Evolutionary conservation across 1,140 invertebrate genomes (phyloP), one percentile per base, ranked within the genome.

Genomic region (Tyrophagus putrescentiae): DNA sequence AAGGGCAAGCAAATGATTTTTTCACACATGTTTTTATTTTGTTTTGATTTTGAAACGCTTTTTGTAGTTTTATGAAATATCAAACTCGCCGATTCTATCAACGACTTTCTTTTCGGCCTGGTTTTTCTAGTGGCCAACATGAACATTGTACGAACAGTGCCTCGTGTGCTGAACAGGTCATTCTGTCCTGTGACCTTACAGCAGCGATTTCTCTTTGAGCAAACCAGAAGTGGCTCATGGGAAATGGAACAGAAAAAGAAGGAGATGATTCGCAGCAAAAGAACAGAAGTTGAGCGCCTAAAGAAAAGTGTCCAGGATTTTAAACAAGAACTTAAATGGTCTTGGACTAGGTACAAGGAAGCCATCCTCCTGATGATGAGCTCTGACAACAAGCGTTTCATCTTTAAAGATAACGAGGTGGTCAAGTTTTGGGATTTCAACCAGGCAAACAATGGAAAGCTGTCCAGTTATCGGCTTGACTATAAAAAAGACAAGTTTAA

Each of bases 381-480:
- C 34, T 3, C 39, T 1, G 39, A 44, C 25, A 50, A 44, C 27
- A 18, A n/a, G 13, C 13, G 18, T 18, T 11, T 29, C 4, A 1
- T 11, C 9, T 59, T 44, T 59, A 45, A 44, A 23, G 57, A 59
- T 42, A 1, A 48, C 5, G 39, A 59, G 50, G 11, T 59, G 5
- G 25, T 59, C 9, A 59, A 59, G 27, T 44, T 44, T 29, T 59
- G 57, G 57, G 57, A 59, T 59, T 59, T 59, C 23, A 59, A 59
- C 34, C 57, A 59, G 50, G 18, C 9, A 25, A 59, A 59, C 34
- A 59, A 59, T 59, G 57, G 6, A 18, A 42, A 28, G 13, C 9
- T 59, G 18, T 44, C 36, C 18, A 59, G 57, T 28, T 57, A 25
- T 57, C 31, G 4, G 3, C 9, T 39, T 11, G 25, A 13, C 29